Evolutionary conservation across 2,113 vertebrate species (phyloP), one percentile per base, ranked within the genome.

Genomic region (Aix galericulata): DNA sequence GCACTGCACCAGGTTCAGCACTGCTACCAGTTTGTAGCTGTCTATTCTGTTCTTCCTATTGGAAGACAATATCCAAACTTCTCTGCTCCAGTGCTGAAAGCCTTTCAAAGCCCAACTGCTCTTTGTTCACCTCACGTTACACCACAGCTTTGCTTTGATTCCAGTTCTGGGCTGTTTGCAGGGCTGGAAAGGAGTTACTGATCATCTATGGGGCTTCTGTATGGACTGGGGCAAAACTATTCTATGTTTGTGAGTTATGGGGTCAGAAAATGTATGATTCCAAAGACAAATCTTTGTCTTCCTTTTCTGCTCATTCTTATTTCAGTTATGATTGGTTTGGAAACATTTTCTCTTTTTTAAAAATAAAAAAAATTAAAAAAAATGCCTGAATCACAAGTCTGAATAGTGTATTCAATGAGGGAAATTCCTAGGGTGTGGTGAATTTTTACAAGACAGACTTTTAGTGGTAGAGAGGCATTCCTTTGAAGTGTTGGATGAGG

Each of bases 371-470:
- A n/a, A n/a, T n/a, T n/a, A n/a, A n/a, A n/a, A n/a, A n/a, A n/a
- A n/a, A 36, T 36, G 38, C 38, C 36, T 22, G 72, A 76, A 21
- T 77, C 5, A 2, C 40, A 67, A 71, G 38, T 42, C 36, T 22
- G 72, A 76, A 18, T 77, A 62, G 68, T 38, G 34, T 93, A 40
- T 93, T 90, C 73, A 27, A 73, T 23, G 20, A 69, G 90, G 86
- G 86, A 73, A 95, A 95, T 92, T 96, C 69, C 64, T 79, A 56
- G 73, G 82, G 88, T 83, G 93, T 78, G 93, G 90, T 77, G 75
- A 91, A 84, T 72, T 94, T 97, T 94, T 95, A 94, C 94, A 87
- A 88, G 89, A 93, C 32, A 87, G 88, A 50, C 73, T 90, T 94
- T 68, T 90, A 92, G 75, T 44, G 62, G 82, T 60, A 71, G 53